Percentiles rank a stretch among this genome's conserved stretches.
phyloP scores from a whole-genome alignment of 2,888 invertebrate genomes.

The Dolichopus griseipennis region DNA sequence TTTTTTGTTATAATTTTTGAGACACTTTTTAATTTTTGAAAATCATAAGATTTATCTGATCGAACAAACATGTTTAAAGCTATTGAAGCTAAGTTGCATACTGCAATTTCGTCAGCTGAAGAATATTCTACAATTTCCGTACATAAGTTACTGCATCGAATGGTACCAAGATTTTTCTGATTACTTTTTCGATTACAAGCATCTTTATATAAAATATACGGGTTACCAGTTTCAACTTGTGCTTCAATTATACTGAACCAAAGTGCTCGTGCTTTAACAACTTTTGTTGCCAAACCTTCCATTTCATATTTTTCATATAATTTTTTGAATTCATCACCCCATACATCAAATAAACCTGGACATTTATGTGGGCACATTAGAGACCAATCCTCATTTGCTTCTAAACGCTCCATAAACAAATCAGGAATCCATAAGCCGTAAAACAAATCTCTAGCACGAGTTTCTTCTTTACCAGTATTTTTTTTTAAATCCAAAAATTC shows the following conservation, averaged over 20 bases:
- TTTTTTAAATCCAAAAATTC: conserved; percentile 85
- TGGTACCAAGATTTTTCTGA: conserved; percentile 91
- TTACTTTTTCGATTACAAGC: conserved; percentile 90
- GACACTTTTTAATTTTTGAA: conserved; percentile 68
- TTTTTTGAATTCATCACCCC: conserved; percentile 84
- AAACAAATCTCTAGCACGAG: conserved; percentile 82
- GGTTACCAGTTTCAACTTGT: conserved; percentile 91
- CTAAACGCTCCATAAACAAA: conserved; percentile 86
- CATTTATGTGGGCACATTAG: conserved; percentile 89
- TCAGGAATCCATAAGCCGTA: conserved; percentile 94
- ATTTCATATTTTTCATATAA: conserved; percentile 74
- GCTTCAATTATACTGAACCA: conserved; percentile 86
- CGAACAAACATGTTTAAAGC: conserved; percentile 86
- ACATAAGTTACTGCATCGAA: conserved; percentile 90
- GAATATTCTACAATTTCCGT: conserved; percentile 93
- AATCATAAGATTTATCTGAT: conserved; percentile 54
- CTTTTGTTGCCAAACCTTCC: conserved; percentile 55
- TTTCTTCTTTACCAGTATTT: conserved; percentile 86
- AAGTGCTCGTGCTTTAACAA: conserved; percentile 67
- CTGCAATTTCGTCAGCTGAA: conserved; percentile 78
- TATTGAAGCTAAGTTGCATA: conserved; percentile 90
- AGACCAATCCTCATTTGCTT: conserved; percentile 71
- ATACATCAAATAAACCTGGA: conserved; percentile 76
- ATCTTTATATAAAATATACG: conserved; percentile 90
- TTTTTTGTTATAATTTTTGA: conserved; percentile 78